phyloP scores from a whole-genome alignment of 2,113 vertebrate genomes.

The Sarotherodon lohbergeri region DNA sequence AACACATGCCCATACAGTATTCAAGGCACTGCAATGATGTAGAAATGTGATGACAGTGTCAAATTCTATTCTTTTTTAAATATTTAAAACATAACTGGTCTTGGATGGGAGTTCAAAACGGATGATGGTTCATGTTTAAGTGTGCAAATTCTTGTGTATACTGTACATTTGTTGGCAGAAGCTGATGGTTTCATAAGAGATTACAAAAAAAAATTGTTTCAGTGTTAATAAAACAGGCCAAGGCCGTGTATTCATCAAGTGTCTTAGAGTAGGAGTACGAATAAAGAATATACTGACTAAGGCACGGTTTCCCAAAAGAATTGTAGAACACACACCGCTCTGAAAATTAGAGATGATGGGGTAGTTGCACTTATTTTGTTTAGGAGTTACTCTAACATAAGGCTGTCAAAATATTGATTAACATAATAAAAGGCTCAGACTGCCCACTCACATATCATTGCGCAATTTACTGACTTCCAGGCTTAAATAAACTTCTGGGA shows the following conservation, averaged over 20 bases:
- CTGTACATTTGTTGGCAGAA: conserved; percentile 66
- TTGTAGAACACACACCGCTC: background rate
- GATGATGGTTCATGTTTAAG: conserved; percentile 21
- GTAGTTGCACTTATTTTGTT: background rate
- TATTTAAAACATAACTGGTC: conserved; percentile 69
- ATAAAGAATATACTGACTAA: conserved; percentile 22
- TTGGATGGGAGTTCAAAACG: conserved; percentile 65
- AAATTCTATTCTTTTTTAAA: background rate
- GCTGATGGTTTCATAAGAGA: conserved; percentile 43
- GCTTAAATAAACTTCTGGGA: conserved; percentile 30
- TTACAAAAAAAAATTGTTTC: conserved; percentile 12
- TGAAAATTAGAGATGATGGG: background rate
- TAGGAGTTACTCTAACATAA: background rate
- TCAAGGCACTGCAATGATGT: conserved; percentile 76
- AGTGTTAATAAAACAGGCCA: conserved; percentile 11
- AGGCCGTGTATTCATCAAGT: conserved; percentile 6
- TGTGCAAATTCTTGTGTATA: conserved; percentile 50
- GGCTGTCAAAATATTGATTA: background rate
- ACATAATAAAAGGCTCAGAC: background rate
- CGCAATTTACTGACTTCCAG: background rate
- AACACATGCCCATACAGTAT: conserved; percentile 64
- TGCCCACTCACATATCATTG: background rate
- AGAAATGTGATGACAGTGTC: conserved; percentile 38
- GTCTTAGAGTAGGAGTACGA: conserved; percentile 34
- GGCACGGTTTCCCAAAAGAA: conserved; percentile 48